Evolutionary conservation across 1,140 invertebrate species (phyloP), one percentile per base, ranked within the genome.

Genomic region (Atta cephalotes): DNA sequence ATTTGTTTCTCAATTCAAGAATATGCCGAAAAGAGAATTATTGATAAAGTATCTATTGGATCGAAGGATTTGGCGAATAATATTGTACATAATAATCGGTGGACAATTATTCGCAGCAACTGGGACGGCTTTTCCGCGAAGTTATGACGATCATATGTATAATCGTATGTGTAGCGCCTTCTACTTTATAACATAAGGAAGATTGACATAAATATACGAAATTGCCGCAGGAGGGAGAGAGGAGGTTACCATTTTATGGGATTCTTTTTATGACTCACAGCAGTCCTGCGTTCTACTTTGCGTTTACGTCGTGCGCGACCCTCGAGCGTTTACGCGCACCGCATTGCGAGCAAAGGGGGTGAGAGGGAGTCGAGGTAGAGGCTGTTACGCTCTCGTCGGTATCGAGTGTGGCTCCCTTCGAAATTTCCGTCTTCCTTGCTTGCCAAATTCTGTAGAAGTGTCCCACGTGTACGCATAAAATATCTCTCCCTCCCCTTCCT

Each of bases 221-320:
- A 91, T 91, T 91, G 89, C 65, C 35, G 60, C 62, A 56, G 14
- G 35, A 25, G 28, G 12, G 18, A 4, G 0, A 12, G 25, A 1
- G 39, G 31, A 76, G 77, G 56, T 39, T 71, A 86, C 87, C 87
- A 77, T 92, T 92, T 92, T 93, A 92, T 92, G 92, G 49, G 91
- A 90, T 92, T 92, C 80, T 81, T 93, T 93, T 93, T 93, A 93
- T 89, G 91, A 93, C 92, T 93, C 87, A 89, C 87, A 88, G 91
- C 85, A 92, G 92, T 93, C 92, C 87, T 91, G 89, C 65, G 90
- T 89, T 92, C 90, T 85, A 91, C 88, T 92, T 92, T 92, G 90
- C 92, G 90, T 91, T 91, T 90, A 90, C 91, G 91, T 92, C 89
- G 91, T 91, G 89, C 91, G 81, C 89, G 87, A 91, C 91, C 88